These are phyloP conservation scores for Zosterops hypoxanthus DNA, from an alignment of 2,113 vertebrate genomes.

Conservation along the genomic window DNA sequence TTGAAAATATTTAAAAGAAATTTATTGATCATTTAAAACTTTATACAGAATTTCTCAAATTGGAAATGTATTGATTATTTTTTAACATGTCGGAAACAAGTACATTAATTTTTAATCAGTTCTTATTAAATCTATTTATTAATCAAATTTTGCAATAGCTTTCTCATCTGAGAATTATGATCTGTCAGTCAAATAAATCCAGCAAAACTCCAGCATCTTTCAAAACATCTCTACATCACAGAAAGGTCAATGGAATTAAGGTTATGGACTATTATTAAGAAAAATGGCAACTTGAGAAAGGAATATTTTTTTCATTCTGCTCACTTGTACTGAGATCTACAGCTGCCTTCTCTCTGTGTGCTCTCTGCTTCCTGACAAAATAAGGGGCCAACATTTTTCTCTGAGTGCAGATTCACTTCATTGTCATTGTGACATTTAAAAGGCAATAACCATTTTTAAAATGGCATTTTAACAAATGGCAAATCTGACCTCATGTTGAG, in stretches of 20 bases:
- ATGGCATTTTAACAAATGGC: constrained; percentile 7
- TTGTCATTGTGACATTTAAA: constrained; percentile 29
- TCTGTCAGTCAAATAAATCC: not conserved
- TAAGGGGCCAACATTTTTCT: not conserved
- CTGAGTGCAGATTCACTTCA: not conserved
- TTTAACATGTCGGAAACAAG: not conserved
- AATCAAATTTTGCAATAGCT: not conserved
- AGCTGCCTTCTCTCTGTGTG: not conserved
- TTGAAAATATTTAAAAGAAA: not conserved
- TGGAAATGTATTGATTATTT: not conserved
- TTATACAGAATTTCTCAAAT: not conserved
- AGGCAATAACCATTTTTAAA: not conserved
- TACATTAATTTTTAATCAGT: not conserved
- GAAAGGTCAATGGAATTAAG: not conserved
- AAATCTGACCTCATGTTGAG: not conserved
- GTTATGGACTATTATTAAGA: not conserved
- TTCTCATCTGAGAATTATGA: not conserved
- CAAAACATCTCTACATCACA: not conserved
- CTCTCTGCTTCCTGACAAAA: not conserved
- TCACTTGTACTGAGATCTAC: not conserved
- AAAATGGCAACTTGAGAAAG: not conserved
- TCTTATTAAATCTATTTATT: not conserved
- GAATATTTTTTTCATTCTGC: not conserved
- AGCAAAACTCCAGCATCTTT: not conserved
- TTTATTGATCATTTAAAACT: not conserved